phyloP scores from a whole-genome alignment of 2,113 vertebrate genomes.

The Thamnaconus septentrionalis region DNA sequence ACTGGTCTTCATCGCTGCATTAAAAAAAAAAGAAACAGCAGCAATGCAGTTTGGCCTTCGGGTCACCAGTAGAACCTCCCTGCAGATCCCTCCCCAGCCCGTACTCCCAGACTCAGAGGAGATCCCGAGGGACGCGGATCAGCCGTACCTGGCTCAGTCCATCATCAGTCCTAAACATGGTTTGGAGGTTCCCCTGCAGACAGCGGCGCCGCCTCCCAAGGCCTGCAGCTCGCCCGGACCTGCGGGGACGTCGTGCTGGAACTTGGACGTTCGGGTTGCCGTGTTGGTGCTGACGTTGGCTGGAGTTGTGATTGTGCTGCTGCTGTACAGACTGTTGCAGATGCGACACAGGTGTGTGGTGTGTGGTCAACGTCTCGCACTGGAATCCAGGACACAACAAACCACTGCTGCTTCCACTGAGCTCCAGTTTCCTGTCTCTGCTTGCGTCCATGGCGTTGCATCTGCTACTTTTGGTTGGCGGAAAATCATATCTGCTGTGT shows the following conservation, averaged over 20 bases:
- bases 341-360: slow-evolving; percentile 65
- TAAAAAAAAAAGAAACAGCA: slow-evolving; percentile 1
- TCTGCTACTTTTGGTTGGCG: too few relatives aligned
- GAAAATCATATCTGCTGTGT: too few relatives aligned
- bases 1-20: background rate
- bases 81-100: slow-evolving; percentile 36
- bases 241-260: slow-evolving; percentile 51
- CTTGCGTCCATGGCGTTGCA: too few relatives aligned
- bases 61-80: slow-evolving; percentile 27
- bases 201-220: slow-evolving; percentile 24
- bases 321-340: slow-evolving; percentile 70
- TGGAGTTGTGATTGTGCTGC: slow-evolving; percentile 65
- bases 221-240: slow-evolving; percentile 41
- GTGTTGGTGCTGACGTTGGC: slow-evolving; percentile 65
- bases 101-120: background rate
- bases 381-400: background rate
- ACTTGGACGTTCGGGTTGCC: slow-evolving; percentile 52
- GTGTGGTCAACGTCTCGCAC: background rate
- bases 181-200: slow-evolving; percentile 38
- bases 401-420: too few relatives aligned
- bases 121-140: slow-evolving; percentile 9
- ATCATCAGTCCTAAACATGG: slow-evolving; percentile 27
- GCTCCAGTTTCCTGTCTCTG: too few relatives aligned
- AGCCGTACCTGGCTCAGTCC: slow-evolving; percentile 7
- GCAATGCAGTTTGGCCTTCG: slow-evolving; percentile 40